Percentiles rank a stretch among this genome's conserved stretches.
phyloP scores from a whole-genome alignment of 2,797 vertebrate genomes.

The Coilia nasus region DNA sequence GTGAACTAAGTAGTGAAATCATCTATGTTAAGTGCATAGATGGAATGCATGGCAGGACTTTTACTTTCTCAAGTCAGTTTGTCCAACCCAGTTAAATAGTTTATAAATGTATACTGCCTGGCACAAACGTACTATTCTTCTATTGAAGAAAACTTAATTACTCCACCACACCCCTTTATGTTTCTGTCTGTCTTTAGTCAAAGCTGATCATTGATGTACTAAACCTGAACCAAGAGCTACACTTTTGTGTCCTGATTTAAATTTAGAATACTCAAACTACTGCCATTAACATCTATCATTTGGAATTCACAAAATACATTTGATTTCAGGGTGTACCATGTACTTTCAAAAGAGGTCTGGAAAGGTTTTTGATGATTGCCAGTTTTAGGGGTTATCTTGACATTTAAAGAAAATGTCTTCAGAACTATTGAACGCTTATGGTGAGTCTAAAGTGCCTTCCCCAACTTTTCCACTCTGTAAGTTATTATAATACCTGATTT shows the following conservation, averaged over 20 bases:
- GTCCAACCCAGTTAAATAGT: too few relatives aligned
- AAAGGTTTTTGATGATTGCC: slow-evolving; percentile 31
- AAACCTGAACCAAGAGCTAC: neutral
- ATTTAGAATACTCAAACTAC: neutral
- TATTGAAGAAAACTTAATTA: too few relatives aligned
- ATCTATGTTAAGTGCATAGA: too few relatives aligned
- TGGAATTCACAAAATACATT: slow-evolving; percentile 40
- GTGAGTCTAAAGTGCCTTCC: neutral
- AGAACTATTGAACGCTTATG: neutral
- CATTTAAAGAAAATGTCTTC: slow-evolving; percentile 26
- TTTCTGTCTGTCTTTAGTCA: neutral
- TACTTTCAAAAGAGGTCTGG: neutral
- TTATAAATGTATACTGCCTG: too few relatives aligned
- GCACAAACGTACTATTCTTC: too few relatives aligned
- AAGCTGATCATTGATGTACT: neutral
- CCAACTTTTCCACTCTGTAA: neutral
- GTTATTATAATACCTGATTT: neutral
- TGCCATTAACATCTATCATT: slow-evolving; percentile 30
- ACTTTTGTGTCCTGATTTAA: neutral
- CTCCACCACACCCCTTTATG: neutral
- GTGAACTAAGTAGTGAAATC: too few relatives aligned
- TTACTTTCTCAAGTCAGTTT: too few relatives aligned
- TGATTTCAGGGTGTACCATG: neutral
- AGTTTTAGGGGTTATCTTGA: slow-evolving; percentile 30
- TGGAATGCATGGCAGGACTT: too few relatives aligned